A percentile compares a stretch with the other conserved stretches of the same genome.
These are phyloP conservation scores for Coregonus clupeaformis DNA, from an alignment of 2,113 vertebrate genomes.

Conservation along the genomic window DNA sequence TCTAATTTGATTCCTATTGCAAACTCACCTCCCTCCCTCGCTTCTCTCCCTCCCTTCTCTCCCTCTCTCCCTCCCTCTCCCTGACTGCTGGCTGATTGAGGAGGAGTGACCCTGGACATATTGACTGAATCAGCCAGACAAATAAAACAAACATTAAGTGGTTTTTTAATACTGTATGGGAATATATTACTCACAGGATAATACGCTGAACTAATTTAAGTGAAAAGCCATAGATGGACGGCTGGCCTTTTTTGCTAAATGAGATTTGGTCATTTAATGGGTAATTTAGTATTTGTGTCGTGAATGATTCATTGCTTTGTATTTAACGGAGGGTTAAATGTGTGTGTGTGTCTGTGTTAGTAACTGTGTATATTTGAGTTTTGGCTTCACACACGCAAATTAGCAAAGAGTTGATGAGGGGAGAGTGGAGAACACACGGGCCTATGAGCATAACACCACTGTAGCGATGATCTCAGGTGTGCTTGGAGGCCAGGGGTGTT, in stretches of 20 bases:
- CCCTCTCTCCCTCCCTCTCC: background rate
- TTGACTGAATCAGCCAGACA: constrained; percentile 20
- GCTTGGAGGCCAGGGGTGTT: background rate
- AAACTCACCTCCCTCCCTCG: background rate
- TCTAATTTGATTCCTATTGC: background rate
- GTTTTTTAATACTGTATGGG: constrained; percentile 14
- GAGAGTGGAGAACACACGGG: too few species aligned
- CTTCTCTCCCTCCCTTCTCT: constrained; percentile 7
- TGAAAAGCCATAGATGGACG: constrained; percentile 51
- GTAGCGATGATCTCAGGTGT: background rate
- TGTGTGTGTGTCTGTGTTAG: background rate
- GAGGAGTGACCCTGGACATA: constrained; percentile 29
- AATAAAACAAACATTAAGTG: constrained; percentile 48
- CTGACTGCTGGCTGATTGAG: constrained; percentile 31
- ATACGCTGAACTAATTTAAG: constrained; percentile 43
- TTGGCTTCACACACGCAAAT: background rate
- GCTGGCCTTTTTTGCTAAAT: constrained; percentile 61
- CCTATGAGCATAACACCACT: too few species aligned
- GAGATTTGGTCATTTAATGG: constrained; percentile 56
- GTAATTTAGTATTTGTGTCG: constrained; percentile 44
- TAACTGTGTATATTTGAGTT: constrained; percentile 5
- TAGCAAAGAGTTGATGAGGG: too few species aligned
- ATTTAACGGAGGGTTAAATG: background rate
- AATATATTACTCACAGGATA: constrained; percentile 38
- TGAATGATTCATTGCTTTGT: background rate